A percentile compares a stretch with the other conserved stretches of the same genome.
Evolutionary conservation across 1,140 invertebrate genomes (phyloP).

Genomic region (Muscidifurax raptorellus): DNA sequence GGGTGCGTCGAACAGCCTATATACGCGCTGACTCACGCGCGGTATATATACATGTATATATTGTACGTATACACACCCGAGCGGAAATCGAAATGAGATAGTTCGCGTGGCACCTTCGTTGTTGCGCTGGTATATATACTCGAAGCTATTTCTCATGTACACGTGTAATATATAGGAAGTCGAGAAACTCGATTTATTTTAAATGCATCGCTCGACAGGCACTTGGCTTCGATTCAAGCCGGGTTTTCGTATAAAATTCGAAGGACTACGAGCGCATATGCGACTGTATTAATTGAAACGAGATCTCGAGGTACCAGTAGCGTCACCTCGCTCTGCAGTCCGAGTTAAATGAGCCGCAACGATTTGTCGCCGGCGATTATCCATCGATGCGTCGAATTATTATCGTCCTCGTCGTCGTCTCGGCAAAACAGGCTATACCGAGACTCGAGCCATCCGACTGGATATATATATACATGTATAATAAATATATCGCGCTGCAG

Average conservation of each 20-base stretch:
- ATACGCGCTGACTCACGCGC: background rate
- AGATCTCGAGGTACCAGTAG: background rate
- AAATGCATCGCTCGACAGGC: too few species aligned
- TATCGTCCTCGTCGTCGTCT: background rate
- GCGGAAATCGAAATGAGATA: slow-evolving; percentile 33
- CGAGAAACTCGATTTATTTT: too few species aligned
- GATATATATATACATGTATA: background rate
- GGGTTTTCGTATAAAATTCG: too few species aligned
- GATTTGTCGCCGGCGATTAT: slow-evolving; percentile 17
- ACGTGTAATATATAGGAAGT: too few species aligned
- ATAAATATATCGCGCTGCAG: too few species aligned
- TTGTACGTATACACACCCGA: background rate
- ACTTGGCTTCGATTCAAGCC: too few species aligned
- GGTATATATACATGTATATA: background rate
- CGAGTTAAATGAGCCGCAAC: background rate
- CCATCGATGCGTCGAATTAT: background rate
- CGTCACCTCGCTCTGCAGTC: background rate
- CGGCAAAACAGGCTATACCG: too few species aligned
- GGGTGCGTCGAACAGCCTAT: background rate
- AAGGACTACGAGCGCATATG: background rate
- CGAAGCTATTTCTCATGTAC: too few species aligned
- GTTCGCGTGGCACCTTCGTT: background rate
- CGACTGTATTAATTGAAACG: slow-evolving; percentile 1
- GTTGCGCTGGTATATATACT: background rate
- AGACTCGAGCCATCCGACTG: background rate